Evolutionary conservation across 2,888 invertebrate genomes (phyloP), one percentile per base, ranked within the genome.

Genomic region (Carpatolechia fugitivella): DNA sequence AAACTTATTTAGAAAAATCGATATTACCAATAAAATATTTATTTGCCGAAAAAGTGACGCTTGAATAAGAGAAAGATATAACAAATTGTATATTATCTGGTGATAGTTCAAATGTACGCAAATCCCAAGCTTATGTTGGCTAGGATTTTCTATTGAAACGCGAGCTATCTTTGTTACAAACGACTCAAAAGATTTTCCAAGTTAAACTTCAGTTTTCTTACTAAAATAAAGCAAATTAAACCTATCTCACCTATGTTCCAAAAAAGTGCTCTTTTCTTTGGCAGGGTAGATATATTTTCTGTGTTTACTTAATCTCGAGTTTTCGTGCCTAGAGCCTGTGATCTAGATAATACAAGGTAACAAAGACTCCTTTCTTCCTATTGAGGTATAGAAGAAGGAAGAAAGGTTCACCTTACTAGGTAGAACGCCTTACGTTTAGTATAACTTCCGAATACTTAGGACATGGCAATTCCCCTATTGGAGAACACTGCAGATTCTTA

Each of bases 341-440:
- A 41, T 41, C 40, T 41, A 41, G 40, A 41, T 41, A 41, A 41
- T 18, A 41, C 11, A 11, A 1, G 5, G 20, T 10, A 41, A 41
- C 40, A 41, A 20, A 41, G 11, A 3, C 40, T 10, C 18, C 11
- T 18, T 40, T 58, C 29, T 48, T 31, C 47, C 50, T 52, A 24
- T 24, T 24, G 3, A 24, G 24, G 40, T 16, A 16, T 7, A 0
- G 38, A 38, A 18, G n/a, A 41, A 41, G 16, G 3, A 11, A 20
- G 10, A 20, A 18, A 41, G 18, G 18, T 4, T 35, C 10, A 35
- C 6, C 6, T 24, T 24, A 24, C 24, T n/a, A n/a, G n/a, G n/a
- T n/a, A n/a, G n/a, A n/a, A n/a, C n/a, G n/a, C n/a, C n/a, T n/a
- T n/a, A n/a, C n/a, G n/a, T n/a, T n/a, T n/a, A n/a, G n/a, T n/a